Percentiles rank a stretch among this genome's conserved stretches.
Conservation (phyloP, 1,140 invertebrate species). For the Sarcophaga peregrina region DNA sequence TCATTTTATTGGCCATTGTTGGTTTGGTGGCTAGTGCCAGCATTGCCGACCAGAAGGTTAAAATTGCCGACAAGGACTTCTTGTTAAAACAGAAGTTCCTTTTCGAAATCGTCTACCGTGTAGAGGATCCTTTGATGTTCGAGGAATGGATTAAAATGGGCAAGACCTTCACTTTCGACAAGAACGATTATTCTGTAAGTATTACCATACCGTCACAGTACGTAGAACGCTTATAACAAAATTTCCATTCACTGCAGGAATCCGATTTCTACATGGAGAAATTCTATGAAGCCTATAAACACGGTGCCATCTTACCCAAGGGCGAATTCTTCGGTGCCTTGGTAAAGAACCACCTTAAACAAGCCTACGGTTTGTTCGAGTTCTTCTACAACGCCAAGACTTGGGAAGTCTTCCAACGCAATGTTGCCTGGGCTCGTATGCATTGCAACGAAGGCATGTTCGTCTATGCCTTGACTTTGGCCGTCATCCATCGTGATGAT, state of each 20-base stretch:
- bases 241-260: too few species aligned
- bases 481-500: too few species aligned
- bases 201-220: conserved; percentile 68
- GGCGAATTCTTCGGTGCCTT: conserved; percentile 69
- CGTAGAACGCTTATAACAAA: conserved; percentile 54
- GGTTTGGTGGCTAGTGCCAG: too few species aligned
- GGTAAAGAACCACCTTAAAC: conserved; percentile 65
- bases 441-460: conserved; percentile 74
- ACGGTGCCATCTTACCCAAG: conserved; percentile 65
- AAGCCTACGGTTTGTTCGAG: conserved; percentile 69
- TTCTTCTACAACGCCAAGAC: conserved; percentile 74
- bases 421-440: conserved; percentile 71
- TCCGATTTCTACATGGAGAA: conserved; percentile 62
- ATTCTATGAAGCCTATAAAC: conserved; percentile 47
- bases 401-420: conserved; percentile 74
- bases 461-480: too few species aligned
- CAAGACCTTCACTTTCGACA: conserved; percentile 49
- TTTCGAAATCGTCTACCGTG: too few species aligned
- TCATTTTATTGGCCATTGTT: too few species aligned
- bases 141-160: conserved; percentile 59
- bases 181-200: conserved; percentile 58
- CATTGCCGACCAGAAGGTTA: too few species aligned
- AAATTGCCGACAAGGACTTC: too few species aligned
- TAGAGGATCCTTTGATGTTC: too few species aligned
- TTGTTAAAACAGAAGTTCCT: too few species aligned